These are phyloP conservation scores for Ichneumoninae sp. DNA, from an alignment of 2,888 invertebrate genomes.

Conservation along the genomic window DNA sequence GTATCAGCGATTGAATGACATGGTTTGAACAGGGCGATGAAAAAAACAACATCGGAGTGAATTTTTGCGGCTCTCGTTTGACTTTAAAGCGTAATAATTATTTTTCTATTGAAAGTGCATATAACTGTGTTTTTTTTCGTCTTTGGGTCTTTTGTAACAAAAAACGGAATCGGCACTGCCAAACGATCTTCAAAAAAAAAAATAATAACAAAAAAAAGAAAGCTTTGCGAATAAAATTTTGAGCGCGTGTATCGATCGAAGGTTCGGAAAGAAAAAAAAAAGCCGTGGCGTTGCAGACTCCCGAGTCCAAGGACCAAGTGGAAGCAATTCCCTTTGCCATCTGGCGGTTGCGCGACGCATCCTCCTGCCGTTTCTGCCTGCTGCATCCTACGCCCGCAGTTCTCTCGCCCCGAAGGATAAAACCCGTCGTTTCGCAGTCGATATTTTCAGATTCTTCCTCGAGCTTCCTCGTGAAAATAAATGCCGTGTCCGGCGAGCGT, in stretches of 20 bases:
- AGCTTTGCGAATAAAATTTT: constrained; percentile 5
- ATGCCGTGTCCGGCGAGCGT: constrained; percentile 45
- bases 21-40: constrained; percentile 40
- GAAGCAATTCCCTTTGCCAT: constrained; percentile 82
- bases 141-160: neutral
- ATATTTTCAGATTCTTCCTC: constrained; percentile 73
- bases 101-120: neutral
- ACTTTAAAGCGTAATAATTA: constrained; percentile 27
- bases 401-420: constrained; percentile 68
- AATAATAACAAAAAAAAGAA: neutral
- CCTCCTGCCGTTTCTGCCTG: constrained; percentile 72
- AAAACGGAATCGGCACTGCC: neutral
- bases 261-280: constrained; percentile 59
- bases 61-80: neutral
- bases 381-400: constrained; percentile 72
- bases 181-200: neutral
- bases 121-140: neutral
- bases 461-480: constrained; percentile 27
- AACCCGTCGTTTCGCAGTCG: constrained; percentile 80
- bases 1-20: constrained; percentile 16
- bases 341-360: constrained; percentile 80
- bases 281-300: constrained; percentile 46
- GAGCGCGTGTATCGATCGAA: constrained; percentile 57
- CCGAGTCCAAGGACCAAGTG: constrained; percentile 58
- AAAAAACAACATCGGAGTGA: constrained; percentile 31